Base-by-base conservation (phyloP, 2,797 vertebrate genomes). In the Emydoidea blandingii region DNA sequence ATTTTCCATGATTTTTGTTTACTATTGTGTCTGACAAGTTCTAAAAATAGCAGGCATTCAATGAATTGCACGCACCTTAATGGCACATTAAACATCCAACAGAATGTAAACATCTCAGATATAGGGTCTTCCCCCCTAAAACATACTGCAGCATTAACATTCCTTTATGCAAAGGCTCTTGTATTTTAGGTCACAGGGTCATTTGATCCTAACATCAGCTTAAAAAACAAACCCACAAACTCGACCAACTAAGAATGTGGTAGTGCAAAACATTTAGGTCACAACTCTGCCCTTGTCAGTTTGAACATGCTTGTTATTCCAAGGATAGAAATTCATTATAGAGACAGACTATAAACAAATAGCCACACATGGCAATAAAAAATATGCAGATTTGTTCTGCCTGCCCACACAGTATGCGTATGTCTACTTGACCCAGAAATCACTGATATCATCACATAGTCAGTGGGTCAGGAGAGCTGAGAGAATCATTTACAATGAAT, bases 341-440 rank as follows among this genome's bases (percentile, higher is more conserved):
- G 85, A 95, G 94, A 90, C 90, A 94, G 88, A 92, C 1, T 94
- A 92, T 95, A 96, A 96, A 96, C 90, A 96, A 95, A 96, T 59
- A 86, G 5, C 81, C 5, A 94, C 41, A 83, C 54, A 83, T 74
- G 78, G 31, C 79, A 81, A 79, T 50, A 93, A 89, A 50, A 59
- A 88, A 81, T 2, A 93, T 1, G 53, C 74, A 92, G 93, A 79
- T 85, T 95, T 84, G 91, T 88, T 88, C 86, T 92, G 85, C 87
- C 62, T 96, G 85, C 87, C 96, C 88, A 89, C 68, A 95, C 83
- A 84, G 86, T 91, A 95, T 90, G 86, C 83, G 92, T 76, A 89
- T 83, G 83, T 95, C 79, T 92, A 81, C 91, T 90, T 96, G 96
- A 97, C 95, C 95, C 93, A 97, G 94, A 98, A 97, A 96, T 31